A percentile compares a stretch with the other conserved stretches of the same genome.
These are phyloP conservation scores for Prosapia bicincta DNA, from an alignment of 2,888 invertebrate species.

Conservation along the genomic window DNA sequence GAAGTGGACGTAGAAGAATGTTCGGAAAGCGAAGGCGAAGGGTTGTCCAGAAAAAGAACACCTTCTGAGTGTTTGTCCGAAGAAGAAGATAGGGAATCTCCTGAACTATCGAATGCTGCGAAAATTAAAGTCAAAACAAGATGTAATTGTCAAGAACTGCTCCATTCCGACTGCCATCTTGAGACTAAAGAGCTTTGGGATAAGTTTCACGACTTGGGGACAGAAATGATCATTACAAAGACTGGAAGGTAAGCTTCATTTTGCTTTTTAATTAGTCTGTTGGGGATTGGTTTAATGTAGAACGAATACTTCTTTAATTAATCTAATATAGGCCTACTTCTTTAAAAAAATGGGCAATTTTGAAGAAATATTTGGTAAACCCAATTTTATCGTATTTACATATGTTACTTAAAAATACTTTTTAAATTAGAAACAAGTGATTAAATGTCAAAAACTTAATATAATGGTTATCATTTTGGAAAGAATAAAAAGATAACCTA, in stretches of 20 bases:
- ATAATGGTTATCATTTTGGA: too few relatives aligned
- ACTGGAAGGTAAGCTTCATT: slow-evolving; percentile 62
- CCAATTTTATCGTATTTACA: too few relatives aligned
- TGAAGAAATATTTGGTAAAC: too few relatives aligned
- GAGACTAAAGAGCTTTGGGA: slow-evolving; percentile 82
- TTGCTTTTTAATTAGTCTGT: too few relatives aligned
- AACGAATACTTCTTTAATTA: too few relatives aligned
- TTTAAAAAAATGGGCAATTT: too few relatives aligned
- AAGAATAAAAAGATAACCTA: too few relatives aligned
- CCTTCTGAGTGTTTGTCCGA: slow-evolving; percentile 42
- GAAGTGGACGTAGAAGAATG: slow-evolving; percentile 71
- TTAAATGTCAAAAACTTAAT: too few relatives aligned
- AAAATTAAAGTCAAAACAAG: slow-evolving; percentile 40
- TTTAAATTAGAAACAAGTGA: too few relatives aligned
- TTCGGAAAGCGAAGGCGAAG: slow-evolving; percentile 60
- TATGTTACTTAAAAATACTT: too few relatives aligned
- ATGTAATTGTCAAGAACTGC: slow-evolving; percentile 64
- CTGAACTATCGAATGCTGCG: neutral
- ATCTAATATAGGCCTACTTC: too few relatives aligned
- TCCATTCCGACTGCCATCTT: slow-evolving; percentile 65
- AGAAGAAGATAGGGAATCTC: slow-evolving; percentile 27
- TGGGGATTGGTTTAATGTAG: too few relatives aligned
- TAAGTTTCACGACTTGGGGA: slow-evolving; percentile 72
- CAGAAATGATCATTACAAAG: slow-evolving; percentile 85
- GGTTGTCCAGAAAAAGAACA: slow-evolving; percentile 31